Evolutionary conservation across 23 tunicate genomes (phyloP).

Genomic region (Halocynthia aurantium): DNA sequence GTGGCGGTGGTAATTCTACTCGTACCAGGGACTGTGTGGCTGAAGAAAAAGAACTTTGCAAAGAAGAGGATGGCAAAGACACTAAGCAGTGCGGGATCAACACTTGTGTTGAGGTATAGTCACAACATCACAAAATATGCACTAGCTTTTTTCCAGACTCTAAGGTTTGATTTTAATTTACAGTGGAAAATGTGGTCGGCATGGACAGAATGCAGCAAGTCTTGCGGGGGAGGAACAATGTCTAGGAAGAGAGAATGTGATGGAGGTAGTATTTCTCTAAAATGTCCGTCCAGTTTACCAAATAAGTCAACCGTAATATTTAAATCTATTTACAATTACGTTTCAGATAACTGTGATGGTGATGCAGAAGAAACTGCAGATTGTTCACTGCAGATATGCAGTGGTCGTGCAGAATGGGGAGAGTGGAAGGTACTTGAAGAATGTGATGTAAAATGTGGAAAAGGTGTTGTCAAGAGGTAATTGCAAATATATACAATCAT

Average conservation of each 20-base stretch:
- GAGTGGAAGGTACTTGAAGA: slow-evolving; percentile 13
- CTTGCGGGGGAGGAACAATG: slow-evolving; percentile 56
- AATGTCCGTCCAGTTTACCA: no score
- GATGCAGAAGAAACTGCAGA: not conserved
- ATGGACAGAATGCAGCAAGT: slow-evolving; percentile 67
- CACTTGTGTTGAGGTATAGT: no score
- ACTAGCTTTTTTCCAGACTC: no score
- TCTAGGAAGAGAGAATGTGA: slow-evolving; percentile 36
- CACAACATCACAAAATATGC: no score
- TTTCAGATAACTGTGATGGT: not conserved
- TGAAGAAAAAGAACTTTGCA: no score
- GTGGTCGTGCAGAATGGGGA: slow-evolving; percentile 37
- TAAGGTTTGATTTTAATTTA: no score
- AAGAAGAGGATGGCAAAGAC: no score
- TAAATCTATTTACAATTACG: no score
- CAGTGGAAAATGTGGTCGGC: slow-evolving; percentile 23
- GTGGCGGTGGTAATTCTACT: slow-evolving; percentile 9
- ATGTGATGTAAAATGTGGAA: slow-evolving; percentile 54
- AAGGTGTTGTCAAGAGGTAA: slow-evolving; percentile 9
- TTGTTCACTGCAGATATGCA: slow-evolving; percentile 10
- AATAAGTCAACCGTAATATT: no score
- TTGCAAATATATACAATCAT: not conserved
- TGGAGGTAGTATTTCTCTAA: no score
- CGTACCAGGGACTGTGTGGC: not conserved
- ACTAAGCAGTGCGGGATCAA: no score